Evolutionary conservation across 2,797 vertebrate species (phyloP).

Genomic region (Limnodromus scolopaceus): DNA sequence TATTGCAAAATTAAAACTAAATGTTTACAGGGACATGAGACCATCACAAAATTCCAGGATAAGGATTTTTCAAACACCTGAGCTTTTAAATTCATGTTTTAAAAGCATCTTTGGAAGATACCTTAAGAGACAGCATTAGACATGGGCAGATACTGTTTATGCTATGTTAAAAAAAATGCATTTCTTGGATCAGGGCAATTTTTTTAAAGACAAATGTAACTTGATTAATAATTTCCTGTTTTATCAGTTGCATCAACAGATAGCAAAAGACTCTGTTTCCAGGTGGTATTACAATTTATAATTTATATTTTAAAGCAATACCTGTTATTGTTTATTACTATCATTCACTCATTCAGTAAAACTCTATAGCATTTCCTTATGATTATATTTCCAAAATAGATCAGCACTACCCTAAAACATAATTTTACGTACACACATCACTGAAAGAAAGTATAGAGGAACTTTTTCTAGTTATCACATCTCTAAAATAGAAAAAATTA

Average conservation of each 20-base stretch:
- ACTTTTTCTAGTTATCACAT: background rate
- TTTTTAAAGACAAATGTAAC: background rate
- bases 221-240: background rate
- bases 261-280: background rate
- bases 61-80: background rate
- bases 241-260: background rate
- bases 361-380: background rate
- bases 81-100: background rate
- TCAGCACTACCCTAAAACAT: background rate
- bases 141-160: background rate
- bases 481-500: background rate
- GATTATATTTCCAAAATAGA: background rate
- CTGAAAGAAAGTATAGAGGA: background rate
- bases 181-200: background rate
- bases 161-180: background rate
- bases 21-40: background rate
- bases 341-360: background rate
- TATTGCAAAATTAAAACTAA: background rate
- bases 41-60: background rate
- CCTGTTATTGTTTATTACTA: background rate
- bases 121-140: background rate
- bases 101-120: background rate
- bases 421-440: background rate
- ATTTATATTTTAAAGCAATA: background rate
- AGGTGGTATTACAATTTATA: background rate